Evolutionary conservation across 2,797 vertebrate genomes (phyloP).

Genomic region (Ataeniobius toweri): DNA sequence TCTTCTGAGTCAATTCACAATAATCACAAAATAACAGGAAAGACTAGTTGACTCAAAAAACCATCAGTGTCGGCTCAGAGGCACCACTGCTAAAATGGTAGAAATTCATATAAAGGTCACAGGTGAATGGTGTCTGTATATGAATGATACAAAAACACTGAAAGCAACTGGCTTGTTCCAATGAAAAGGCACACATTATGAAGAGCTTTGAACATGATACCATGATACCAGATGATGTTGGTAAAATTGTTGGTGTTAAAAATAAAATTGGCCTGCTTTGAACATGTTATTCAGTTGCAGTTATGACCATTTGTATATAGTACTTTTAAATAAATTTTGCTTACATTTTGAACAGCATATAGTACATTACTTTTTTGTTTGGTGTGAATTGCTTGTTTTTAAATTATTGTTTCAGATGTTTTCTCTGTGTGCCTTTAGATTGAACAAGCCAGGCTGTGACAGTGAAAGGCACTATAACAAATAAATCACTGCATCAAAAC

Average conservation of each 20-base stretch:
- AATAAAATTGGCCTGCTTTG: constrained; percentile 26
- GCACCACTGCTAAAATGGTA: constrained; percentile 59
- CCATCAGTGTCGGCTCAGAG: constrained; percentile 51
- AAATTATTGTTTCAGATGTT: constrained; percentile 15
- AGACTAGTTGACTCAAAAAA: constrained; percentile 43
- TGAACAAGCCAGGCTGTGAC: constrained; percentile 64
- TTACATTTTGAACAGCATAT: not conserved
- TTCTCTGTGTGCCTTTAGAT: constrained; percentile 52
- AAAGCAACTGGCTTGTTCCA: constrained; percentile 64
- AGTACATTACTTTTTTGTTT: not conserved
- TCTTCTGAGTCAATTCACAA: constrained; percentile 62
- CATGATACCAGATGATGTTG: not conserved
- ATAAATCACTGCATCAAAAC: constrained; percentile 72
- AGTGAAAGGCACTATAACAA: constrained; percentile 76
- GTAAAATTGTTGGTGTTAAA: constrained; percentile 14
- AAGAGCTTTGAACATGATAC: constrained; percentile 2
- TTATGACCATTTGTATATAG: constrained; percentile 5
- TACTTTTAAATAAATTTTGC: constrained; percentile 11
- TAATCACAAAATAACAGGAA: constrained; percentile 63
- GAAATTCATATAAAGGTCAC: constrained; percentile 61
- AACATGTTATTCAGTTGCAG: constrained; percentile 22
- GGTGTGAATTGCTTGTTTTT: constrained; percentile 25
- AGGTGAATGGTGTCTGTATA: constrained; percentile 41
- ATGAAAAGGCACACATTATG: constrained; percentile 47
- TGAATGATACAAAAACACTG: constrained; percentile 57